phyloP scores from a whole-genome alignment of 1,140 invertebrate species.

The Holotrichia oblita region DNA sequence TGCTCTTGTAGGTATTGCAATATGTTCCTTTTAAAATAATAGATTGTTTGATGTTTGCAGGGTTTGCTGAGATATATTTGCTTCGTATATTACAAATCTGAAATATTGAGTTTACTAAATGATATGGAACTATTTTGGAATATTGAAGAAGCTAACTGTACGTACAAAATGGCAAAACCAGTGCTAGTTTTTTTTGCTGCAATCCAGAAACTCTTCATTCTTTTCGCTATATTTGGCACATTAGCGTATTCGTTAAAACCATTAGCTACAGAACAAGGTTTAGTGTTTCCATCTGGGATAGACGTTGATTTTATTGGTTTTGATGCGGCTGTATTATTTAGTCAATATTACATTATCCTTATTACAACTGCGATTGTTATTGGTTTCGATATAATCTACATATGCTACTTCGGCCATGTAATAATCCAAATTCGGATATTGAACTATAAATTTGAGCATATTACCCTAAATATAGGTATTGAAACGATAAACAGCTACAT shows the following conservation, averaged over 20 bases:
- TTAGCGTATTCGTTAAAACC: neutral
- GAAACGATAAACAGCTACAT: neutral
- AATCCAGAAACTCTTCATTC: neutral
- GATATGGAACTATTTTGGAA: neutral
- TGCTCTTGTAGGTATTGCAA: neutral
- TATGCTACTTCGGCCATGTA: neutral
- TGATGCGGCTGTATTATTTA: neutral
- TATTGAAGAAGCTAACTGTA: neutral
- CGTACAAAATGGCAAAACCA: neutral
- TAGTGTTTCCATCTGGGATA: neutral
- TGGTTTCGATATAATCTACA: neutral
- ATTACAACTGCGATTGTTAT: neutral
- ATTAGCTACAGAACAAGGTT: neutral
- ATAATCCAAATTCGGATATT: neutral
- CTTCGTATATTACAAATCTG: neutral
- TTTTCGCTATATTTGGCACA: neutral
- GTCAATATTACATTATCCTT: neutral
- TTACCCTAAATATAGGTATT: neutral
- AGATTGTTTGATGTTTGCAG: neutral
- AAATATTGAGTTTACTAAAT: neutral
- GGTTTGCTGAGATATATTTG: neutral
- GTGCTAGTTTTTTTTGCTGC: too few relatives aligned
- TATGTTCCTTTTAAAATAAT: neutral
- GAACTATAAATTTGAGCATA: neutral
- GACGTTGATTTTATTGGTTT: neutral